phyloP scores from a whole-genome alignment of 2,888 invertebrate genomes.

The Boloria selene region DNA sequence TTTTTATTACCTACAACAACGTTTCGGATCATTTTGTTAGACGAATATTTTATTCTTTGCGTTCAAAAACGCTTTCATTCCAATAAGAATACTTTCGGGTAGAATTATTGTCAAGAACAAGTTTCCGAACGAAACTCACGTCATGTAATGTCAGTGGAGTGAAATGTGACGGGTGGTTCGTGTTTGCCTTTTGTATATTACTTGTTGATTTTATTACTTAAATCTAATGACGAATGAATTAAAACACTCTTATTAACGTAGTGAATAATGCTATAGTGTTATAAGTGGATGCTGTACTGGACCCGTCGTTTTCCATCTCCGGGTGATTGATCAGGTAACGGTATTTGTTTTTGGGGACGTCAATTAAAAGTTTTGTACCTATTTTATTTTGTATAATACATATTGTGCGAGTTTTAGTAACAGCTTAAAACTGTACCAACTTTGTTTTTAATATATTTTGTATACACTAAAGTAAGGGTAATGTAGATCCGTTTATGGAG shows the following conservation, averaged over 20 bases:
- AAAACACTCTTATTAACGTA: constrained; percentile 49
- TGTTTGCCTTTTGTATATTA: constrained; percentile 71
- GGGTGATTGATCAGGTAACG: constrained; percentile 73
- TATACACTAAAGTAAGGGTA: not conserved
- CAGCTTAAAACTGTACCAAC: not conserved
- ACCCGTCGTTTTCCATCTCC: constrained; percentile 50
- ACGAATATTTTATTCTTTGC: not conserved
- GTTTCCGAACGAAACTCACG: constrained; percentile 45
- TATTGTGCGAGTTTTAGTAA: not conserved
- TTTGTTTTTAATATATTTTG: not conserved
- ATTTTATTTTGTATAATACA: not conserved
- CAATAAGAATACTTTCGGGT: not conserved
- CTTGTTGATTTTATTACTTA: constrained; percentile 74
- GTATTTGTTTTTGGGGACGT: constrained; percentile 79
- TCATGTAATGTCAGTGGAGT: constrained; percentile 51
- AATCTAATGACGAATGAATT: constrained; percentile 61
- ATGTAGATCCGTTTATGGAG: constrained; percentile 1
- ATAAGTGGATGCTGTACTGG: constrained; percentile 48
- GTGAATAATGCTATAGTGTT: constrained; percentile 64
- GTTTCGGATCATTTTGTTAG: too few species aligned
- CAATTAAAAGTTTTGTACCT: constrained; percentile 27
- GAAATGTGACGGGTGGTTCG: constrained; percentile 70
- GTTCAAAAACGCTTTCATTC: not conserved
- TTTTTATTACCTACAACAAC: too few species aligned
- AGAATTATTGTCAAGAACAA: not conserved